phyloP scores from a whole-genome alignment of 2,888 invertebrate genomes.

The Tiphia femorata region DNA sequence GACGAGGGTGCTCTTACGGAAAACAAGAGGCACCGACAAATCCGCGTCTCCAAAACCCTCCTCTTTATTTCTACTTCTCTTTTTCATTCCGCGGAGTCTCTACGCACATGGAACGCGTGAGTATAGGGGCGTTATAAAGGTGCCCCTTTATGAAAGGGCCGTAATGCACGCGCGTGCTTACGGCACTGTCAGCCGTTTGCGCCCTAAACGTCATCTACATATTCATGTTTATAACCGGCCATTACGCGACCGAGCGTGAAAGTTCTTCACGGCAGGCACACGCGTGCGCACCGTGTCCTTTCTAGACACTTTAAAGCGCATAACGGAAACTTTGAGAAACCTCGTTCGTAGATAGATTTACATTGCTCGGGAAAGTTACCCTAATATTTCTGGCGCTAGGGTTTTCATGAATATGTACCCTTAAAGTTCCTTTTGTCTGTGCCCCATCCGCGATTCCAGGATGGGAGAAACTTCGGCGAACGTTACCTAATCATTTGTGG shows the following conservation, averaged over 20 bases:
- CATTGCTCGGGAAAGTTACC: slow-evolving; percentile 9
- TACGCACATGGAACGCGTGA: slow-evolving; percentile 18
- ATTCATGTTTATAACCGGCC: slow-evolving; percentile 55
- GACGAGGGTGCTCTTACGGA: too few species aligned
- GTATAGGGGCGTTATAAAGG: slow-evolving; percentile 36
- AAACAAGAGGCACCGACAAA: too few species aligned
- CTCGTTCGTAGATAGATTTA: slow-evolving; percentile 20
- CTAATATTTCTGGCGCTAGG: not conserved
- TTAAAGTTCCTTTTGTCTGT: not conserved
- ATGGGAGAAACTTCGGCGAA: not conserved
- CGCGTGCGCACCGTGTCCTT: slow-evolving; percentile 8
- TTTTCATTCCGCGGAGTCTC: too few species aligned
- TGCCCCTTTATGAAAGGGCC: slow-evolving; percentile 27
- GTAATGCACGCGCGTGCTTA: slow-evolving; percentile 42
- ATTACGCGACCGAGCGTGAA: slow-evolving; percentile 22
- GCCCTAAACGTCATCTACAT: slow-evolving; percentile 57
- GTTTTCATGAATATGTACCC: slow-evolving; percentile 1
- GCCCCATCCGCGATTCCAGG: not conserved
- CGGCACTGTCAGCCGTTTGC: slow-evolving; percentile 32
- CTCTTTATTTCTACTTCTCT: too few species aligned
- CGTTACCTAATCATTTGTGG: not conserved
- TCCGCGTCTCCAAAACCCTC: too few species aligned
- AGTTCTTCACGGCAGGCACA: slow-evolving; percentile 18
- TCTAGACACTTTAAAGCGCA: slow-evolving; percentile 8
- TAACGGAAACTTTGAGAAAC: slow-evolving; percentile 15